Percentiles rank a stretch among this genome's conserved stretches.
Evolutionary conservation across 2,113 vertebrate species (phyloP).

Genomic region (Noctilio leporinus): DNA sequence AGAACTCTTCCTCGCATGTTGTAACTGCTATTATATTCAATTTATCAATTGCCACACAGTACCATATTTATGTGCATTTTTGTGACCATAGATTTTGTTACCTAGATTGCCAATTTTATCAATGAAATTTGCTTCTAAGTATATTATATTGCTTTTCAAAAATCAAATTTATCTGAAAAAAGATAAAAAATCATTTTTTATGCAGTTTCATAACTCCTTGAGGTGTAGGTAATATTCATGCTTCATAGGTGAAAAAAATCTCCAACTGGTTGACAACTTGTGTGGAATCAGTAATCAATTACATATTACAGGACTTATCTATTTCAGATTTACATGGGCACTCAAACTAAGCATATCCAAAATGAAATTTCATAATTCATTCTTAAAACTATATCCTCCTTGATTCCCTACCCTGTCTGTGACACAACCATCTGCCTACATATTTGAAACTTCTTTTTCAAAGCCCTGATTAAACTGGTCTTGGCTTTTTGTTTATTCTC

Average conservation of each 20-base stretch:
- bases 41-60: not conserved
- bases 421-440: too few relatives aligned
- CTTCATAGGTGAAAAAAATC: not conserved
- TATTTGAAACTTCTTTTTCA: too few relatives aligned
- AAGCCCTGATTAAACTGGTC: too few relatives aligned
- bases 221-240: not conserved
- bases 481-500: too few relatives aligned
- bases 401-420: too few relatives aligned
- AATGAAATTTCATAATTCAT: conserved; percentile 5
- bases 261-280: not conserved
- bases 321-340: not conserved
- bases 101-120: not conserved
- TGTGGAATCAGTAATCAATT: not conserved
- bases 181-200: not conserved
- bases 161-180: not conserved
- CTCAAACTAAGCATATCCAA: not conserved
- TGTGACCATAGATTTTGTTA: not conserved
- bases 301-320: not conserved
- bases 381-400: too few relatives aligned
- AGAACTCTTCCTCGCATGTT: not conserved
- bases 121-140: not conserved
- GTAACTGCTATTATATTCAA: not conserved
- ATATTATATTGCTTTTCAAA: not conserved
- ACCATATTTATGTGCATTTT: not conserved
- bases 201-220: not conserved